Evolutionary conservation across 2,797 vertebrate genomes (phyloP), one percentile per base, ranked within the genome.

Genomic region (Remorina albescens): DNA sequence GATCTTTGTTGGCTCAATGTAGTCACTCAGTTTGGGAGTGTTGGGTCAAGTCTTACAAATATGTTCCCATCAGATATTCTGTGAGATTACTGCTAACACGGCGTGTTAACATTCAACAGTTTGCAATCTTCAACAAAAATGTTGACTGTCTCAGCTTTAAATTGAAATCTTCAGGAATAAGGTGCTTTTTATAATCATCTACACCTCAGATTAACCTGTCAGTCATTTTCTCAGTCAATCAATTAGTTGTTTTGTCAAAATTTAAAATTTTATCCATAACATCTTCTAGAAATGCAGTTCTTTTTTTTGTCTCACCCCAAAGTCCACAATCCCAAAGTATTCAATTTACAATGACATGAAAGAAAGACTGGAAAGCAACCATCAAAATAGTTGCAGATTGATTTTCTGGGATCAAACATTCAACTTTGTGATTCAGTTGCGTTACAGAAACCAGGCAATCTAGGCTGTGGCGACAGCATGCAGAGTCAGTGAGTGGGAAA

Each of bases 401-500:
- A 18, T 37, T 61, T 67, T 61, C 64, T 50, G 5, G 25, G 18
- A 57, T 58, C 28, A 10, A 64, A 60, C 54, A 53, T 39, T 54
- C 6, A 3, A 51, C 2, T 19, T 8, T 11, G 44, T 42, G 23
- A 66, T 47, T 73, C n/a, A 28, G 9, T 49, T 50, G 49, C 18
- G 30, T 16, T 0, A 11, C 32, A 68, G 51, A 76, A 55, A 30
- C n/a, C 51, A 74, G 60, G 68, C 56, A 36, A n/a, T 46, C 19
- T 36, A 36, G 61, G 50, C 21, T 5, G 50, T 21, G 55, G 3
- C 11, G 56, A 85, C 32, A 56, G 37, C 28, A 25, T 1, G 18
- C 60, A 32, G 61, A 77, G 58, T 62, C 77, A 72, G 69, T 74
- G 66, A 74, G 46, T 74, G 71, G 51, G 80, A 86, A 82, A 69